Percentiles rank a stretch among this genome's conserved stretches.
These are phyloP conservation scores for Sandelia bainsii DNA, from an alignment of 2,797 vertebrate genomes.

Conservation along the genomic window DNA sequence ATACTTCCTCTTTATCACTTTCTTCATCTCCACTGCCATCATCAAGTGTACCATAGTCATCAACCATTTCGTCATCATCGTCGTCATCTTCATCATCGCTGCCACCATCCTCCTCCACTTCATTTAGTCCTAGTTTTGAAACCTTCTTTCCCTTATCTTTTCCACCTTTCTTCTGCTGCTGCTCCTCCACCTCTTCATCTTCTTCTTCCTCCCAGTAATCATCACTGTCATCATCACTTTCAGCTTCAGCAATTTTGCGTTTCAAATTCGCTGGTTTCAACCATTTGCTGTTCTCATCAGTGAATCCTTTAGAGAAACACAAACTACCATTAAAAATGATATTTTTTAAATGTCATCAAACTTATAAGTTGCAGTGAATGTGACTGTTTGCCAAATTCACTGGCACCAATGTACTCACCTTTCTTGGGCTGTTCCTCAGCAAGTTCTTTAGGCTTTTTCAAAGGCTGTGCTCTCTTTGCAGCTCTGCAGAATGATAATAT, in stretches of 20 bases:
- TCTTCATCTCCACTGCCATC: constrained; percentile 81
- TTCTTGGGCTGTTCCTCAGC: constrained; percentile 67
- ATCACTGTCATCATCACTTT: constrained; percentile 77
- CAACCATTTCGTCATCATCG: constrained; percentile 80
- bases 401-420: constrained; percentile 64
- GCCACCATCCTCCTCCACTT: constrained; percentile 72
- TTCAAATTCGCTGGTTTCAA: constrained; percentile 84
- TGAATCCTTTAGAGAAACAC: constrained; percentile 75
- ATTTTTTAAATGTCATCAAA: neutral
- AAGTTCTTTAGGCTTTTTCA: constrained; percentile 63
- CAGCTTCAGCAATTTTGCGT: constrained; percentile 70
- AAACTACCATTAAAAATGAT: neutral
- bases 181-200: constrained; percentile 49
- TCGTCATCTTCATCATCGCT: constrained; percentile 72
- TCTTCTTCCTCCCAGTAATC: constrained; percentile 79
- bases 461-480: constrained; percentile 76
- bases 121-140: constrained; percentile 61
- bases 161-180: constrained; percentile 50
- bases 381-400: neutral
- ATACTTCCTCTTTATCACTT: constrained; percentile 83
- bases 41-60: constrained; percentile 83
- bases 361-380: too few species aligned
- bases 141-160: constrained; percentile 57
- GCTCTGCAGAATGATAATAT: constrained; percentile 70
- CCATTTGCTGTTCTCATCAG: constrained; percentile 88